Evolutionary conservation across 2,797 vertebrate genomes (phyloP).

Genomic region (Poeciliopsis turneri): DNA sequence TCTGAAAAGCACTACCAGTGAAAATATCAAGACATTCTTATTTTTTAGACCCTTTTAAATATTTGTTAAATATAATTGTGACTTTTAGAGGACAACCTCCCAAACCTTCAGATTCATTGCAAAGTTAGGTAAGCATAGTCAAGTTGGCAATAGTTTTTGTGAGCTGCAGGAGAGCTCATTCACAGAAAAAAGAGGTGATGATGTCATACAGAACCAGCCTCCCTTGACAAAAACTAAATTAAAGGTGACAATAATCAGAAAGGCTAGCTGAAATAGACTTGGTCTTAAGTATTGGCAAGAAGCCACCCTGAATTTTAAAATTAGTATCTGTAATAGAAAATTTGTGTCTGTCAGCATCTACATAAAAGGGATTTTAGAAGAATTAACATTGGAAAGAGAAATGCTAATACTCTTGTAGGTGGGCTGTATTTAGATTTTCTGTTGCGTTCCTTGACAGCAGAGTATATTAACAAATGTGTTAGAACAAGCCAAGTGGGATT

Average conservation of each 20-base stretch:
- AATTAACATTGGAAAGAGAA: background rate
- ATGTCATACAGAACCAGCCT: background rate
- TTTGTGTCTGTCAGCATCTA: background rate
- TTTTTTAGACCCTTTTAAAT: background rate
- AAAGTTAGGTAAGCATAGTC: background rate
- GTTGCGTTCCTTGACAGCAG: slow-evolving; percentile 23
- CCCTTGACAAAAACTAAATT: background rate
- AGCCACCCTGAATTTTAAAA: background rate
- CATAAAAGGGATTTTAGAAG: background rate
- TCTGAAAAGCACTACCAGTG: background rate
- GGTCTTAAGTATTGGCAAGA: background rate
- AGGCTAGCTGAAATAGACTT: background rate
- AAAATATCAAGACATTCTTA: background rate
- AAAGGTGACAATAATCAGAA: background rate
- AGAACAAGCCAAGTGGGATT: slow-evolving; percentile 27
- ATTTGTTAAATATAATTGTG: background rate
- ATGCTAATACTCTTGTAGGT: background rate
- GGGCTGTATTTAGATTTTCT: background rate
- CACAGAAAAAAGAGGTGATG: background rate
- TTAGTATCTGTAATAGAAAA: background rate
- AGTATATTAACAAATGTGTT: slow-evolving; percentile 42
- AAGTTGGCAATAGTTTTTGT: background rate
- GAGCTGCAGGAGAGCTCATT: background rate
- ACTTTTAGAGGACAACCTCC: background rate
- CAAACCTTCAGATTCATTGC: background rate